phyloP scores from a whole-genome alignment of 1,140 invertebrate genomes.

The Gonioctena quinquepunctata region DNA sequence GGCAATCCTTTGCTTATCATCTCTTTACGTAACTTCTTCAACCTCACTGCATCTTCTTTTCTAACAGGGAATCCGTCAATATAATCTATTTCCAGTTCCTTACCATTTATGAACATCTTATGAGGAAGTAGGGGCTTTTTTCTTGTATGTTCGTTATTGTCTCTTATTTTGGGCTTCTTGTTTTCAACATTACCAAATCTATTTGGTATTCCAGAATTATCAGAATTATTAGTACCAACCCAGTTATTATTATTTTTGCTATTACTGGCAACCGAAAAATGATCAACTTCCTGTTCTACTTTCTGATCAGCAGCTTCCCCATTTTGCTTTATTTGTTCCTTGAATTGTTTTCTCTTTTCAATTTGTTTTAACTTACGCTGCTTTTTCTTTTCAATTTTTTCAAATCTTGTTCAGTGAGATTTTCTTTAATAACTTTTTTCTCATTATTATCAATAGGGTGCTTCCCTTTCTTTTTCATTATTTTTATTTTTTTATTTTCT shows the following conservation, averaged over 20 bases:
- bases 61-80: slow-evolving; percentile 73
- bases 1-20: slow-evolving; percentile 73
- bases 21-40: slow-evolving; percentile 64
- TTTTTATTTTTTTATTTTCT: too few relatives aligned
- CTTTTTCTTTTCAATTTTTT: too few relatives aligned
- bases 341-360: too few relatives aligned
- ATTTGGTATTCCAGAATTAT: slow-evolving; percentile 19
- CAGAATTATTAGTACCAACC: slow-evolving; percentile 31
- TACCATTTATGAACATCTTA: slow-evolving; percentile 66
- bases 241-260: slow-evolving; percentile 19
- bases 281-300: slow-evolving; percentile 30
- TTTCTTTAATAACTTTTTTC: too few relatives aligned
- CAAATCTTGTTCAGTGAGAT: too few relatives aligned
- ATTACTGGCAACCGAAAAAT: not conserved
- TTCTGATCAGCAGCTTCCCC: slow-evolving; percentile 40
- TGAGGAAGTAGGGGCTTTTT: slow-evolving; percentile 54
- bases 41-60: slow-evolving; percentile 70
- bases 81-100: slow-evolving; percentile 64
- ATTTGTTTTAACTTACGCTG: too few relatives aligned
- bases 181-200: not conserved
- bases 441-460: too few relatives aligned
- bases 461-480: too few relatives aligned
- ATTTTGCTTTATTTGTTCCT: too few relatives aligned
- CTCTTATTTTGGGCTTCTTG: slow-evolving; percentile 25
- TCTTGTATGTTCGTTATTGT: slow-evolving; percentile 43